A percentile compares a stretch with the other conserved stretches of the same genome.
These are phyloP conservation scores for Cryptomyrus ogoouensis DNA, from an alignment of 2,113 vertebrate species.

Conservation along the genomic window DNA sequence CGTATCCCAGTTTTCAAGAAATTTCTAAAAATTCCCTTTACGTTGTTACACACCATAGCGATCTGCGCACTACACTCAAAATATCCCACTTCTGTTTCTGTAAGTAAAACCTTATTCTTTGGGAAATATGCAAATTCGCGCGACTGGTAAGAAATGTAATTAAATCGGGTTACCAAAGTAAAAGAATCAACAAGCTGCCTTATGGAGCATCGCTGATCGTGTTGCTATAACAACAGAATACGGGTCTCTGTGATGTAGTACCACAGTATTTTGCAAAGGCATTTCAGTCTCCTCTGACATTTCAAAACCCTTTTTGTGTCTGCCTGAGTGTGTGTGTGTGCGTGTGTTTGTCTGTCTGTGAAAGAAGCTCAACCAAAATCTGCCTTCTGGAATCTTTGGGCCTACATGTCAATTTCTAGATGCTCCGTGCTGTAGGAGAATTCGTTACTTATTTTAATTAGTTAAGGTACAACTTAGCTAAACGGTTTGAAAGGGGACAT, in stretches of 20 bases:
- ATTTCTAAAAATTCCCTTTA: neutral
- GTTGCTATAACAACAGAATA: slow-evolving; percentile 58
- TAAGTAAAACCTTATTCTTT: slow-evolving; percentile 34
- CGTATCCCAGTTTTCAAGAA: neutral
- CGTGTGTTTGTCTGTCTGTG: slow-evolving; percentile 12
- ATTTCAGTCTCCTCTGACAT: slow-evolving; percentile 40
- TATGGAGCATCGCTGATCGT: slow-evolving; percentile 36
- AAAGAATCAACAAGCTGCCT: slow-evolving; percentile 49
- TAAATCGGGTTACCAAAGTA: slow-evolving; percentile 52
- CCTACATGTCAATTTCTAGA: neutral
- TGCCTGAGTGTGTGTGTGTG: slow-evolving; percentile 21
- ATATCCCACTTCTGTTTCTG: slow-evolving; percentile 16
- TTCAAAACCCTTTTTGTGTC: slow-evolving; percentile 33
- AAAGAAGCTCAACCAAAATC: slow-evolving; percentile 12
- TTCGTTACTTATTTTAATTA: neutral
- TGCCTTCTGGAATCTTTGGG: slow-evolving; percentile 21
- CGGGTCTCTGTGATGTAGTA: slow-evolving; percentile 33
- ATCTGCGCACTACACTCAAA: slow-evolving; percentile 10
- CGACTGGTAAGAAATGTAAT: slow-evolving; percentile 42
- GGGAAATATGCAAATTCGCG: slow-evolving; percentile 48
- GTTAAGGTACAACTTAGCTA: neutral
- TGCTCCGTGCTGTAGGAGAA: neutral
- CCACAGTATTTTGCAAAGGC: slow-evolving; percentile 36
- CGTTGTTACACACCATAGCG: neutral
- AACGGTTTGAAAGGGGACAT: neutral